Percentiles rank a stretch among this genome's conserved stretches.
These are phyloP conservation scores for Agrypnus murinus DNA, from an alignment of 2,888 invertebrate species.

Conservation along the genomic window DNA sequence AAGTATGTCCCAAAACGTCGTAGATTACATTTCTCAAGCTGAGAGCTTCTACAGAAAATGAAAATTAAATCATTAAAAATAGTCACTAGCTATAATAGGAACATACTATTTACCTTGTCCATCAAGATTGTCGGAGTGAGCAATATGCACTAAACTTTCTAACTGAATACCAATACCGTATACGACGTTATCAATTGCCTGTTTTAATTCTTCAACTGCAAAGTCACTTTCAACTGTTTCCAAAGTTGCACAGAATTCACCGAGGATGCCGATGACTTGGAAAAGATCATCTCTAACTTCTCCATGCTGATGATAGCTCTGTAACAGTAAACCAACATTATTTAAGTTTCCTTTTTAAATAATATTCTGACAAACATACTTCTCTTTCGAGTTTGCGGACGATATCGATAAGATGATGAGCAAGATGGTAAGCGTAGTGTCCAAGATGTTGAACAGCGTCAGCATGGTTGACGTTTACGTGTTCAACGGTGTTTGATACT, in stretches of 20 bases:
- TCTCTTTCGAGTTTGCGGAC: neutral
- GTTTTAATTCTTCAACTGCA: neutral
- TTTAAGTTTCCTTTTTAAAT: neutral
- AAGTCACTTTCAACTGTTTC: neutral
- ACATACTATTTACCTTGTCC: neutral
- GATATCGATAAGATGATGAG: neutral
- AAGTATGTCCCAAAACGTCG: neutral
- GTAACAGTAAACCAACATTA: neutral
- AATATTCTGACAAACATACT: neutral
- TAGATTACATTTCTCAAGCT: neutral
- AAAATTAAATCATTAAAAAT: neutral
- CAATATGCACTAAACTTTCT: neutral
- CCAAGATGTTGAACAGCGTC: neutral
- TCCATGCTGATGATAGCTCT: neutral
- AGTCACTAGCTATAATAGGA: neutral
- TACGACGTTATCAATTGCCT: neutral
- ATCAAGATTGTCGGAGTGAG: neutral
- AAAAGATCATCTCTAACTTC: neutral
- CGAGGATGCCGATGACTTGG: neutral
- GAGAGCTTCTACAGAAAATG: neutral
- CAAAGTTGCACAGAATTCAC: neutral
- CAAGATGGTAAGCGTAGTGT: neutral
- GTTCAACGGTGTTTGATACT: neutral
- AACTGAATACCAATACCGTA: neutral
- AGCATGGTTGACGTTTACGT: neutral